phyloP scores from a whole-genome alignment of 1,140 invertebrate genomes.

The Sogatella furcifera region DNA sequence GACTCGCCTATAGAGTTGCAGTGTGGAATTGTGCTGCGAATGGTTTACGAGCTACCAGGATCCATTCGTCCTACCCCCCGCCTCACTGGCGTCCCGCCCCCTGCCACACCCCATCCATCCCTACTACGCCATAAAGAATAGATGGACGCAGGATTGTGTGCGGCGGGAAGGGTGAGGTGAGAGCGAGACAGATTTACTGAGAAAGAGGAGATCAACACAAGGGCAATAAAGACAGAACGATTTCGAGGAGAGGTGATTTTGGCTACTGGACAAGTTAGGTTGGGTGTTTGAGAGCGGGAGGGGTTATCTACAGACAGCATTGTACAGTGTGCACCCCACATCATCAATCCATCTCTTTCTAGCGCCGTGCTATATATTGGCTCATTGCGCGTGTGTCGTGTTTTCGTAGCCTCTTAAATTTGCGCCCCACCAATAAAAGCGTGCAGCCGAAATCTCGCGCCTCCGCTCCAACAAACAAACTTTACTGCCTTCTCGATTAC shows the following conservation, averaged over 20 bases:
- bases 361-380: not conserved
- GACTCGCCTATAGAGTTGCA: not conserved
- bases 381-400: constrained; percentile 1
- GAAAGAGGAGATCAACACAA: not conserved
- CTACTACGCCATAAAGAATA: constrained; percentile 1
- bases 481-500: too few relatives aligned
- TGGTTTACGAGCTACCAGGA: not conserved
- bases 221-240: not conserved
- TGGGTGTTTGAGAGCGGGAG: too few relatives aligned
- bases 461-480: too few relatives aligned
- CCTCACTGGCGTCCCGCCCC: not conserved
- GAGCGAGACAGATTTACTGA: not conserved
- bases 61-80: not conserved
- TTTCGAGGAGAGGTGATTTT: not conserved
- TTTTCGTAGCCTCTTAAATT: not conserved
- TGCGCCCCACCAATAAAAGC: too few relatives aligned
- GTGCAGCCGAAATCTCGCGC: too few relatives aligned
- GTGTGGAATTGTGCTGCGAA: not conserved
- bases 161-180: not conserved
- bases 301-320: not conserved
- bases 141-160: not conserved
- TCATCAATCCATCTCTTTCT: not conserved
- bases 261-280: not conserved
- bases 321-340: not conserved
- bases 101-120: not conserved